A percentile compares a stretch with the other conserved stretches of the same genome.
Evolutionary conservation across 2,888 invertebrate species (phyloP).

Genomic region (Hoplodrina ambigua): DNA sequence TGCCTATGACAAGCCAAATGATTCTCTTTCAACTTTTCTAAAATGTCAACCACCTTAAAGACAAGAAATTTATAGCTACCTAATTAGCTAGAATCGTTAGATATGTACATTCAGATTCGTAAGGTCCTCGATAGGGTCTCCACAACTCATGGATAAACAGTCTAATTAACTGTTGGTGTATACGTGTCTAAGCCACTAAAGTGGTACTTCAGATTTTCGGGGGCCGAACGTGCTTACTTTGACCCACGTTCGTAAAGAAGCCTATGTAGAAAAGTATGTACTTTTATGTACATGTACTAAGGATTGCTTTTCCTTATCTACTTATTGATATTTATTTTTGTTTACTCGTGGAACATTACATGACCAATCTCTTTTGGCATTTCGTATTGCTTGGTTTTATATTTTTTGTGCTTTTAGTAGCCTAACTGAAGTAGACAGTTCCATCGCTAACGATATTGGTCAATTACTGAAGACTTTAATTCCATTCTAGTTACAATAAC

Average conservation of each 20-base stretch:
- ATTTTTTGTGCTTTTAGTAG: not conserved
- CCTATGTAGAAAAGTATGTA: conserved; percentile 1
- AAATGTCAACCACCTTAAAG: no score
- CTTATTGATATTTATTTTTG: not conserved
- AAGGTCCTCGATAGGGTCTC: conserved; percentile 40
- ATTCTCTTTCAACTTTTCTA: no score
- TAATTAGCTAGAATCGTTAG: conserved; percentile 18
- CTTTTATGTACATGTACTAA: not conserved
- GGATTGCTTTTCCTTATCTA: conserved; percentile 1
- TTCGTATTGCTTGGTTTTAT: not conserved
- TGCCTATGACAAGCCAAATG: no score
- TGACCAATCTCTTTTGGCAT: no score
- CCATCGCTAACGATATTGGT: not conserved
- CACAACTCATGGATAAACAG: conserved; percentile 42
- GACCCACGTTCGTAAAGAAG: conserved; percentile 15
- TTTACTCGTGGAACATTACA: not conserved
- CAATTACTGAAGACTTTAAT: not conserved
- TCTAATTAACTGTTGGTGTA: conserved; percentile 51
- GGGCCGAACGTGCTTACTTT: conserved; percentile 43
- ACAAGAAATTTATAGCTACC: not conserved
- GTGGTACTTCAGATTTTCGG: conserved; percentile 42
- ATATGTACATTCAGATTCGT: conserved; percentile 21
- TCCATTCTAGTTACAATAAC: not conserved
- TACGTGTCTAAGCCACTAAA: conserved; percentile 37
- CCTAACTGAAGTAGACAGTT: no score